Percentiles rank a stretch among this genome's conserved stretches.
phyloP scores from a whole-genome alignment of 2,113 vertebrate genomes.

The Cynopterus brachyotis region DNA sequence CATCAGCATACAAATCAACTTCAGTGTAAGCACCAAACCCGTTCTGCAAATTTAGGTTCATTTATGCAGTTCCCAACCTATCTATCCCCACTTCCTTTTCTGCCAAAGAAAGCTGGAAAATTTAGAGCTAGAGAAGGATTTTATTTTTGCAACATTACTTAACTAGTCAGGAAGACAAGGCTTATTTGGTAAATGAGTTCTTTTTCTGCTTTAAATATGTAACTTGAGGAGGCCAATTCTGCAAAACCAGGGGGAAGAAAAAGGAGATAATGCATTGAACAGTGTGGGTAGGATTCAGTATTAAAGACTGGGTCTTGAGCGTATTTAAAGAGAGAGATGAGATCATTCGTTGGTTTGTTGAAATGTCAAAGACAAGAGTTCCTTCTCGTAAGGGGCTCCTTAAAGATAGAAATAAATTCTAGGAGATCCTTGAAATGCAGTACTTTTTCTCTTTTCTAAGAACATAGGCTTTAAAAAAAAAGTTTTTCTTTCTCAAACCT shows the following conservation, averaged over 20 bases:
- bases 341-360: neutral
- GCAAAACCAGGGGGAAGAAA: neutral
- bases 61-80: neutral
- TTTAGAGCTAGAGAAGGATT: neutral
- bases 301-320: rapidly evolving
- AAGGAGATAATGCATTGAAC: neutral
- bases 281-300: neutral
- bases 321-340: neutral
- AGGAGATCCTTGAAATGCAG: neutral
- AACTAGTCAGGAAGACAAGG: neutral
- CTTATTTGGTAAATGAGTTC: neutral
- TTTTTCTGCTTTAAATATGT: neutral
- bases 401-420: neutral
- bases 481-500: neutral
- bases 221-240: neutral
- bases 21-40: neutral
- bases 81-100: neutral
- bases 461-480: neutral
- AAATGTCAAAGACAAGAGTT: neutral
- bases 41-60: neutral
- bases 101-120: neutral
- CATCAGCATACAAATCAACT: slow-evolving; percentile 9
- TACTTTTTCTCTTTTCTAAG: neutral
- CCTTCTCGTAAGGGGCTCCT: neutral
- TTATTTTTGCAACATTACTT: neutral